Conservation (phyloP, 92 coral and sea anemone genomes). For the Galaxea fascicularis region DNA sequence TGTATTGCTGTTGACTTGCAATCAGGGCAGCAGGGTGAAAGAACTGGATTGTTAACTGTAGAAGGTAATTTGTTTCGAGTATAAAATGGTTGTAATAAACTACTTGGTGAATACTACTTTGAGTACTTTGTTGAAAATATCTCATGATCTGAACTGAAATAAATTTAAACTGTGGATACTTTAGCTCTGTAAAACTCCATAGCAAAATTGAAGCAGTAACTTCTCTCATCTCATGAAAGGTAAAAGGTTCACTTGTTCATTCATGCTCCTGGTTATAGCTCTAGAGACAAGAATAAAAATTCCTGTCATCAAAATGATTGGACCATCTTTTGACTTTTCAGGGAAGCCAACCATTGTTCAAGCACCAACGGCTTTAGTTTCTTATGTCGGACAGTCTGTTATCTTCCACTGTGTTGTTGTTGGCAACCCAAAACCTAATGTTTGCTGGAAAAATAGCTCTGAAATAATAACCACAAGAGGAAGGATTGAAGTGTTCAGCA, state of each 20-base stretch:
- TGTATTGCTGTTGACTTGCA: conserved; percentile 55
- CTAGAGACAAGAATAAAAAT: no score
- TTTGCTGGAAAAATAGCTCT: conserved; percentile 65
- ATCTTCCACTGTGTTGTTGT: conserved; percentile 71
- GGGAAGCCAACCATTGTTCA: conserved; percentile 68
- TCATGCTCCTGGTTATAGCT: no score
- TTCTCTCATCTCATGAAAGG: no score
- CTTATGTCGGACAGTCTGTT: conserved; percentile 79
- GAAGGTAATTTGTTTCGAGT: conserved; percentile 39
- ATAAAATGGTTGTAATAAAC: no score
- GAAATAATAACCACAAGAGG: conserved; percentile 49
- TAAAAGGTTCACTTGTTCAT: no score
- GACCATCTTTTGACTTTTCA: neutral
- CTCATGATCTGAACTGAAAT: no score
- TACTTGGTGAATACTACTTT: no score
- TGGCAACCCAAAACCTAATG: conserved; percentile 55
- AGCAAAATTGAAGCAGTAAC: no score
- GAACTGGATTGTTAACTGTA: conserved; percentile 49
- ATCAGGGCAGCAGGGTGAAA: conserved; percentile 6
- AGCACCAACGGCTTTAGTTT: conserved; percentile 59
- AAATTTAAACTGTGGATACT: no score
- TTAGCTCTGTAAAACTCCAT: no score
- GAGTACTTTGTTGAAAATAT: no score
- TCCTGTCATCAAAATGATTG: neutral
- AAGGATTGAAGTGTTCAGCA: conserved; percentile 64